These are phyloP conservation scores for Nerophis ophidion DNA, from an alignment of 2,113 vertebrate genomes.

Conservation along the genomic window DNA sequence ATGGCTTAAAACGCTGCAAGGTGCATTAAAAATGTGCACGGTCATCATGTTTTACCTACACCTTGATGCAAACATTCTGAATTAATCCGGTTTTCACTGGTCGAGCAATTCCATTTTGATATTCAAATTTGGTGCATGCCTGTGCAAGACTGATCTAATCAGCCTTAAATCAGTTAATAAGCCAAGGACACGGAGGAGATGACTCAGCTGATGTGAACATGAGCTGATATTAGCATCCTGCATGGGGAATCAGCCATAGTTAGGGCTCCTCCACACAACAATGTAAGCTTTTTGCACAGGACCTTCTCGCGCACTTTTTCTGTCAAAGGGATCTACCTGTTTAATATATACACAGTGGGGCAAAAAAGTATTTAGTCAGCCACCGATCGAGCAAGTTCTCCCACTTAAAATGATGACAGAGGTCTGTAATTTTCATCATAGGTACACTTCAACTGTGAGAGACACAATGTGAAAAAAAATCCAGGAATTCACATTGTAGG, in stretches of 20 bases:
- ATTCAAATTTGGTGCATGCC: conserved; percentile 61
- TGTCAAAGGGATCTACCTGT: too few species aligned
- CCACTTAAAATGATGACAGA: too few species aligned
- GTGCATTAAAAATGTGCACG: conserved; percentile 64
- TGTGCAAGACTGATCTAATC: conserved; percentile 63
- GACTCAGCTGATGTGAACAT: conserved; percentile 72
- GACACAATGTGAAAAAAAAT: too few species aligned
- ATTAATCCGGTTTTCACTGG: conserved; percentile 65
- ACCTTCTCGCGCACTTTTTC: too few species aligned
- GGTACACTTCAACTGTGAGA: too few species aligned
- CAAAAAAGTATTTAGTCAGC: too few species aligned
- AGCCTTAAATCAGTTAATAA: conserved; percentile 71
- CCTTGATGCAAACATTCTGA: conserved; percentile 59
- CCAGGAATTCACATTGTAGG: too few species aligned
- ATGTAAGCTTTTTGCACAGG: conserved; percentile 21
- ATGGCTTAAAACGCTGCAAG: conserved; percentile 63
- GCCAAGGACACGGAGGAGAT: conserved; percentile 70
- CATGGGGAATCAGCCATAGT: neutral
- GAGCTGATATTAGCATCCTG: conserved; percentile 66
- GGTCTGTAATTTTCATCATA: too few species aligned
- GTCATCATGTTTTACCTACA: conserved; percentile 64
- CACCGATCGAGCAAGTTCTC: too few species aligned
- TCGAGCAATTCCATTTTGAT: conserved; percentile 70
- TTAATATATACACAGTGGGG: too few species aligned
- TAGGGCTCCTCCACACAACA: neutral